Percentiles rank a stretch among this genome's conserved stretches.
These are phyloP conservation scores for Germaria angustata DNA, from an alignment of 2,888 invertebrate genomes.

Conservation along the genomic window DNA sequence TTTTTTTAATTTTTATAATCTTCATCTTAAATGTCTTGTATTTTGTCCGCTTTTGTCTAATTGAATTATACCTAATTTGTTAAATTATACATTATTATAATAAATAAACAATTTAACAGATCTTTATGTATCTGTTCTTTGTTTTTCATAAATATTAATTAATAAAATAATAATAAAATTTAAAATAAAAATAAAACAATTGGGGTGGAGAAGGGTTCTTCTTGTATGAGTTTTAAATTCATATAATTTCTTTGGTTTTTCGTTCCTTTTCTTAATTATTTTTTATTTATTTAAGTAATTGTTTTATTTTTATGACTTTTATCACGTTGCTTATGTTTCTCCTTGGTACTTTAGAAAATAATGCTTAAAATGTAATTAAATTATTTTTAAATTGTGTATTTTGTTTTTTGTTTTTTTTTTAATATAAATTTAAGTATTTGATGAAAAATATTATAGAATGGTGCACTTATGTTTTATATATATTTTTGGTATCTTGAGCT, in stretches of 20 bases:
- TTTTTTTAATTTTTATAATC: no score
- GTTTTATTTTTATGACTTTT: conserved; percentile 69
- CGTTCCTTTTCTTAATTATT: conserved; percentile 40
- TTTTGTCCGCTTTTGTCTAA: conserved; percentile 22
- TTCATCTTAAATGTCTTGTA: background rate
- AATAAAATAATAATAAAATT: conserved; percentile 30
- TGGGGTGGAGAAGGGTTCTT: no score
- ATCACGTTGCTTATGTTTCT: conserved; percentile 75
- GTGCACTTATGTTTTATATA: conserved; percentile 52
- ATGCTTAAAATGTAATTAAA: conserved; percentile 56
- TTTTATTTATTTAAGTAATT: conserved; percentile 66
- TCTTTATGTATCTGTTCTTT: conserved; percentile 29
- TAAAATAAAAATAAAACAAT: conserved; percentile 3
- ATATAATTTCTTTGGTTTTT: conserved; percentile 34
- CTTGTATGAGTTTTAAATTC: conserved; percentile 31
- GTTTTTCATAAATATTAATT: conserved; percentile 21
- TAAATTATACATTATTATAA: conserved; percentile 47
- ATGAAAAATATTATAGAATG: conserved; percentile 51
- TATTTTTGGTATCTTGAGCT: conserved; percentile 60
- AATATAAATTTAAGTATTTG: conserved; percentile 17
- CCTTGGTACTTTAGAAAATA: conserved; percentile 71
- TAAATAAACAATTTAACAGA: conserved; percentile 67
- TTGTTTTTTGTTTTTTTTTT: conserved; percentile 16
- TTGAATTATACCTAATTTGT: conserved; percentile 26
- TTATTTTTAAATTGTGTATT: conserved; percentile 33